Conservation (phyloP, 2,888 invertebrate genomes). For the Eilema griseolum region DNA sequence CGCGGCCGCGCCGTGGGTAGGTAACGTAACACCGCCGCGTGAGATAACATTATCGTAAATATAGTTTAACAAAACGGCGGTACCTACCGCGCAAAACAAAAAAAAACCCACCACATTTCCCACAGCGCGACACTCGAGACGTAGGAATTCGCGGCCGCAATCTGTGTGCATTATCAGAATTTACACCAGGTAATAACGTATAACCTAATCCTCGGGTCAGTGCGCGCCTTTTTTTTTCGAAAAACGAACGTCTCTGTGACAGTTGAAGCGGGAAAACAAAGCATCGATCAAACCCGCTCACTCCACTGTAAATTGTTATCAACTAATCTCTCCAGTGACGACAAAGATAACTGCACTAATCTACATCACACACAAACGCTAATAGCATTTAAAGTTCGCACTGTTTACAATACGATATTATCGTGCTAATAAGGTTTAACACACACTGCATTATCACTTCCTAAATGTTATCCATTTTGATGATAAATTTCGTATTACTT, state of each 20-base stretch:
- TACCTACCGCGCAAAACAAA: slow-evolving; percentile 76
- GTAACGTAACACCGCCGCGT: slow-evolving; percentile 78
- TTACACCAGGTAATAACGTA: slow-evolving; percentile 72
- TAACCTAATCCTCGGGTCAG: slow-evolving; percentile 64
- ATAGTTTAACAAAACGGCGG: slow-evolving; percentile 80
- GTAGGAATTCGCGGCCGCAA: slow-evolving; percentile 73
- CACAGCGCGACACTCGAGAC: slow-evolving; percentile 75
- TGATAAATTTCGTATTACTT: too few species aligned
- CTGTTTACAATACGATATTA: slow-evolving; percentile 28
- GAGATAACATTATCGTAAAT: slow-evolving; percentile 84
- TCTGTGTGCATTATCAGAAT: slow-evolving; percentile 81
- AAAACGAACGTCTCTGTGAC: slow-evolving; percentile 67
- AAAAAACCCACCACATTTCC: slow-evolving; percentile 64
- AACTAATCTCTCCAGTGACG: neutral
- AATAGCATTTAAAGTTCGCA: slow-evolving; percentile 12
- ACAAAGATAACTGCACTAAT: slow-evolving; percentile 8
- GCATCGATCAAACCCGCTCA: slow-evolving; percentile 86
- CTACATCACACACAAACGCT: slow-evolving; percentile 6
- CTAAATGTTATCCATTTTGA: too few species aligned
- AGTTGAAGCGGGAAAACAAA: slow-evolving; percentile 82
- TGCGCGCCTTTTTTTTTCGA: slow-evolving; percentile 70
- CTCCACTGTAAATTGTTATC: slow-evolving; percentile 58
- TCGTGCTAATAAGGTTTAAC: slow-evolving; percentile 14
- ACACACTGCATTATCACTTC: slow-evolving; percentile 17
- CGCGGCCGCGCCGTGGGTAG: slow-evolving; percentile 60